Percentiles rank a stretch among this genome's conserved stretches.
Evolutionary conservation across 2,888 invertebrate genomes (phyloP).

Genomic region (Callimorpha dominula): DNA sequence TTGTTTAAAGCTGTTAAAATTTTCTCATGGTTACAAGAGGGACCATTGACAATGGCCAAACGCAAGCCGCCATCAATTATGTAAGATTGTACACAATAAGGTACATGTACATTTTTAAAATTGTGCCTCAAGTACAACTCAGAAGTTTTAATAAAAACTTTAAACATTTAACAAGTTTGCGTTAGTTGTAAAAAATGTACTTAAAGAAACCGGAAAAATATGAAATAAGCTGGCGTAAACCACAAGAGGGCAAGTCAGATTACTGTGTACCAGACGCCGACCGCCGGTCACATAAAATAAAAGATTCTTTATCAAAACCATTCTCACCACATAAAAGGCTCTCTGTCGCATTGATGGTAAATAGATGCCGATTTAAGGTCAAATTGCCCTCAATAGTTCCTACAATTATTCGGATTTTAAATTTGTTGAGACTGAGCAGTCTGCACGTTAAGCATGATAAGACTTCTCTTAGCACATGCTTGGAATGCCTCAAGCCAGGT

Average conservation of each 20-base stretch:
- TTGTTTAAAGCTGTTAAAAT: not conserved
- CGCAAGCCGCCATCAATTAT: not conserved
- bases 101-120: not conserved
- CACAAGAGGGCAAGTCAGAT: no score
- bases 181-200: not conserved
- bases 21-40: not conserved
- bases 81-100: not conserved
- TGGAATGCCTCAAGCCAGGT: no score
- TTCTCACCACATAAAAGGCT: no score
- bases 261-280: not conserved
- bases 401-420: no score
- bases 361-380: no score
- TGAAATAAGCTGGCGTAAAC: not conserved
- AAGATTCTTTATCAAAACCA: no score
- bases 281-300: not conserved
- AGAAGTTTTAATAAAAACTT: conserved; percentile 7
- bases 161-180: conserved; percentile 2
- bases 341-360: no score
- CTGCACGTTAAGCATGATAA: no score
- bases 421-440: no score
- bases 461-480: no score
- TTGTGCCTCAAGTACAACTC: not conserved
- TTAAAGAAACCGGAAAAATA: not conserved
- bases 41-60: not conserved
- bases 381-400: no score